Evolutionary conservation across 2,888 invertebrate species (phyloP).

Genomic region (Ochropacha duplaris): DNA sequence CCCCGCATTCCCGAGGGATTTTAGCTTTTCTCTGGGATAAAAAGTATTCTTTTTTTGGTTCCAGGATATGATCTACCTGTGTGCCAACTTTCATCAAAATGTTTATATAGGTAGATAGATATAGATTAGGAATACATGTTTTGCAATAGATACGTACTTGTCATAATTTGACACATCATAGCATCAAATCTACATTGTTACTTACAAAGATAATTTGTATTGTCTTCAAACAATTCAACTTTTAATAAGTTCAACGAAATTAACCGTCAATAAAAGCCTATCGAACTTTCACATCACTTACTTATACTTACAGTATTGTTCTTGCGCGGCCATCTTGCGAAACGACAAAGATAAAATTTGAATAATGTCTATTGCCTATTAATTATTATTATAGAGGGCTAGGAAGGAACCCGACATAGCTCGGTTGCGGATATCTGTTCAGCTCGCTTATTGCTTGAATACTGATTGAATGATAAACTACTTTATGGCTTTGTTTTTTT

Average conservation of each 20-base stretch:
- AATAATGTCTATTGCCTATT: constrained; percentile 37
- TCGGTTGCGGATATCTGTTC: constrained; percentile 50
- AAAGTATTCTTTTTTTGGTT: too few species aligned
- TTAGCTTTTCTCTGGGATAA: too few species aligned
- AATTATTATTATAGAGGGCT: constrained; percentile 36
- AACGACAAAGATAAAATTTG: constrained; percentile 40
- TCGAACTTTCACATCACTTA: constrained; percentile 7
- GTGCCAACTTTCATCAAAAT: too few species aligned
- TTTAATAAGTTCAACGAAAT: constrained; percentile 3
- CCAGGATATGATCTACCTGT: too few species aligned
- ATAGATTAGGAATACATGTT: too few species aligned
- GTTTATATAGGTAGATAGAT: too few species aligned
- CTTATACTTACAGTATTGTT: constrained; percentile 12
- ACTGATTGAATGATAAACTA: constrained; percentile 41
- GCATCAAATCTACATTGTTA: neutral
- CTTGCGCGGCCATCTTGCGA: constrained; percentile 21
- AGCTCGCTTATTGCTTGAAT: constrained; percentile 50
- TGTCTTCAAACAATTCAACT: neutral
- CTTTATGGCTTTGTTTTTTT: constrained; percentile 22
- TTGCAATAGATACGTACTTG: too few species aligned
- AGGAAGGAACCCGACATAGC: constrained; percentile 49
- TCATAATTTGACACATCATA: neutral
- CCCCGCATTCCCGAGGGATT: too few species aligned
- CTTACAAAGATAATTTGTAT: neutral
- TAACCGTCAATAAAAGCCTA: constrained; percentile 1